These are phyloP conservation scores for Enteromius afrohamiltoni DNA, from an alignment of 2,797 vertebrate species.

Conservation along the genomic window DNA sequence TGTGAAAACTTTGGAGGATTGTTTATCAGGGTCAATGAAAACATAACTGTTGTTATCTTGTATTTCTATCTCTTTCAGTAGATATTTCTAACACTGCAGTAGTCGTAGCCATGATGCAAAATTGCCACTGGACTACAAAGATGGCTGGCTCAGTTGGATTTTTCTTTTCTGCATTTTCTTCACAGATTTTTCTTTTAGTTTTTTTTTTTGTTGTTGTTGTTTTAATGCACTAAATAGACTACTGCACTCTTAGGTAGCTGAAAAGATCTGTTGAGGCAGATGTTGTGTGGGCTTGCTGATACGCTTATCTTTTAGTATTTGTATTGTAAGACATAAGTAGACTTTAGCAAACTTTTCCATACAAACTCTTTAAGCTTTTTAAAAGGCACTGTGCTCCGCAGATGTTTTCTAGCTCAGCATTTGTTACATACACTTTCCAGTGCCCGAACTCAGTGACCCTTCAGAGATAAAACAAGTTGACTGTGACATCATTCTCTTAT, in stretches of 20 bases:
- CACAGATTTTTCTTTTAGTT: neutral
- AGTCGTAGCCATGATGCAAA: neutral
- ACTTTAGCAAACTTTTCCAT: constrained; percentile 5
- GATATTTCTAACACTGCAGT: neutral
- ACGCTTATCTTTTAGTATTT: constrained; percentile 7
- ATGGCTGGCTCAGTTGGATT: neutral
- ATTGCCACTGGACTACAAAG: constrained; percentile 9
- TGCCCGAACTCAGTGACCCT: neutral
- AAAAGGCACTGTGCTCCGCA: neutral
- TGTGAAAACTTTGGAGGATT: constrained; percentile 37
- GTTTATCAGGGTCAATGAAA: constrained; percentile 43
- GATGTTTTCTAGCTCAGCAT: constrained; percentile 14
- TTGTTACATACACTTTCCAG: neutral
- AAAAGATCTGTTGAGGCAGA: neutral
- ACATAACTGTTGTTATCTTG: constrained; percentile 27
- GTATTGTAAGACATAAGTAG: constrained; percentile 7
- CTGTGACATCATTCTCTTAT: neutral
- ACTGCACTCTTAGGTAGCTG: neutral
- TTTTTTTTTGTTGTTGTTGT: too few species aligned
- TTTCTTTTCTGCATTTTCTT: neutral
- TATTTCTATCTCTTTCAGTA: neutral
- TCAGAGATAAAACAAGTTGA: neutral
- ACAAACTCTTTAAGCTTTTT: constrained; percentile 6
- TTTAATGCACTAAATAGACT: neutral
- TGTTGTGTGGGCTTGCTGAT: constrained; percentile 3